Evolutionary conservation across 2,797 vertebrate genomes (phyloP), one percentile per base, ranked within the genome.

Genomic region (Parotocinclus haroldoi): DNA sequence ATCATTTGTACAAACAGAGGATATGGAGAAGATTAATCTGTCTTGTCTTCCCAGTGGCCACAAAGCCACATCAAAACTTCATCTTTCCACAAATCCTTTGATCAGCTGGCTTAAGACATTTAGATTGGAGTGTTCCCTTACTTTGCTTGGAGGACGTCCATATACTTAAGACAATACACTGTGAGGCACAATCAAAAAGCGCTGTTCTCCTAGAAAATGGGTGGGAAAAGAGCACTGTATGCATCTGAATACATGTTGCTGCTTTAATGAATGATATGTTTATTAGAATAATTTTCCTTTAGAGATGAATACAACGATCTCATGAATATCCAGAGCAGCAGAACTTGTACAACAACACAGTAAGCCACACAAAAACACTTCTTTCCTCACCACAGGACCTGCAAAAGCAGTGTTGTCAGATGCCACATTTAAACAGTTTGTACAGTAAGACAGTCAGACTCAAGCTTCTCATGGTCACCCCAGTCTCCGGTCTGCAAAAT

Each of bases 51-150:
- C 82, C 77, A 69, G 78, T 69, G 77, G 84, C 77, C 80, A 62
- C 72, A 75, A 71, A 87, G 85, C 88, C 89, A 90, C 89, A 89
- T 89, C 81, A 89, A 88, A 76, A 78, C 63, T 61, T 51, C 39
- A 55, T 71, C 79, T 77, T 69, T 76, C 55, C 65, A 69, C 63
- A 74, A 58, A 68, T 68, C 36, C 86, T 89, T 88, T 89, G 79
- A 89, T 86, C 79, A 78, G 56, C 71, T 74, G 74, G 82, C 82
- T 83, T 81, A 76, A 71, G 80, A 84, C 73, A 79, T 87, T 83
- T 76, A 79, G 79, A 69, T 79, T 82, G 82, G 78, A 83, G 77
- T 74, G 70, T 74, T 80, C 63, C 59, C 57, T 69, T 80, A 74
- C 79, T 77, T 77, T 75, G 76, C 71, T 80, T 83, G 83, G 82